These are phyloP conservation scores for Muscicapa adusta DNA, from an alignment of 2,113 vertebrate species.

Conservation along the genomic window DNA sequence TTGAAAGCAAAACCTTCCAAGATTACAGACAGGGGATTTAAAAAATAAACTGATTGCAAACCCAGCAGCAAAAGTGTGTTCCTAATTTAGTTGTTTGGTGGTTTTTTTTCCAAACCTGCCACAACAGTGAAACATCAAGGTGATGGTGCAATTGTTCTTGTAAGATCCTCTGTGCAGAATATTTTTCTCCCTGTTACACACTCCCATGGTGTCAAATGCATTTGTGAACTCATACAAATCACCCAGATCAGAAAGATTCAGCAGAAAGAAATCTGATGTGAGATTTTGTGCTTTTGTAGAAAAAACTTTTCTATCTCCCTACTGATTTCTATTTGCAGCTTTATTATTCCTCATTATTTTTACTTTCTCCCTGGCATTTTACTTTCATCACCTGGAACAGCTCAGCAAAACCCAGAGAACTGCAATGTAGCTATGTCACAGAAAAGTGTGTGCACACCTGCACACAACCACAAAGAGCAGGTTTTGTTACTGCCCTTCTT, in stretches of 20 bases:
- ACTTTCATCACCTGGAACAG: neutral
- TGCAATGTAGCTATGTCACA: neutral
- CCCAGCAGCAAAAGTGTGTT: constrained; percentile 1
- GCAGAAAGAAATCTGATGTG: neutral
- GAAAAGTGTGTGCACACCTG: neutral
- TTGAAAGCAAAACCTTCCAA: neutral
- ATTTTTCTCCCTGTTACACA: neutral
- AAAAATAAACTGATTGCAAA: neutral
- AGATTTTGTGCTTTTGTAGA: neutral
- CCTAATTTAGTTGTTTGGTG: neutral
- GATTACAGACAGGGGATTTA: neutral
- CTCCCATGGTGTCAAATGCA: neutral
- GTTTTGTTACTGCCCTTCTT: neutral
- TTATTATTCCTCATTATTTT: neutral
- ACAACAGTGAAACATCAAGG: neutral
- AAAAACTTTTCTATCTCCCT: neutral
- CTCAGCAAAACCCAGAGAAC: neutral
- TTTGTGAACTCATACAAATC: neutral
- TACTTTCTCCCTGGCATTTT: neutral
- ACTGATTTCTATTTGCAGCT: neutral
- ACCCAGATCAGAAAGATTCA: neutral
- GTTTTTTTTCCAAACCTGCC: neutral
- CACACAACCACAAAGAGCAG: neutral
- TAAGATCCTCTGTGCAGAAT: neutral
- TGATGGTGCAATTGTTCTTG: neutral